Base-by-base conservation (phyloP, 1,140 invertebrate genomes). In the Tribolium madens region DNA sequence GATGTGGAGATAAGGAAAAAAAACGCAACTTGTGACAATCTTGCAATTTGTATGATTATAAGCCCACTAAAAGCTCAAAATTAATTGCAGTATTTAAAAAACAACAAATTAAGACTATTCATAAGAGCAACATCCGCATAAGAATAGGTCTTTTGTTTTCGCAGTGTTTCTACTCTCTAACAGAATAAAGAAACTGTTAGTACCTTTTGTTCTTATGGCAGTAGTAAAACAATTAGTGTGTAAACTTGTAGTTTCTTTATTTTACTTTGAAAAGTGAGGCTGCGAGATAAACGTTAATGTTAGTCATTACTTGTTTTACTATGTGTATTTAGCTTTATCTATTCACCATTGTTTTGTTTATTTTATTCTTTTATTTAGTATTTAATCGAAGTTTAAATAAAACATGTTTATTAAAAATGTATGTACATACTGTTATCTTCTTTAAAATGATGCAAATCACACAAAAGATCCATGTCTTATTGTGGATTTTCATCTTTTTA, bases 391-490 rank as follows among this genome's bases (percentile, higher is more conserved):
- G 17, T 57, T 57, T 57, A 57, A 18, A 57, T 57, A 17, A 14
- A 53, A 53, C 15, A 15, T 53, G n/a, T 53, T 53, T n/a, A 53
- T 21, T 53, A 57, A 57, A 57, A n/a, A n/a, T n/a, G n/a, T 57
- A 57, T 57, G 17, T 21, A 57, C 14, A 57, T 17, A 18, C 4
- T 18, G 3, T 57, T 57, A 57, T 57, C 52, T n/a, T 26, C 17
- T 57, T 21, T 57, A 3, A 26, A 26, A 57, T 57, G 17, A 57
- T 7, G 52, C 17, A 57, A 57, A 21, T 18, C 6, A 57, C 17
- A 57, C 52, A 57, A 57, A 18, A 10, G 17, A 57, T 12, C n/a
- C n/a, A n/a, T n/a, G n/a, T n/a, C 48, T 57, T 15, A 52, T 52
- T 17, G 14, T 17, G 18, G 6, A 13, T 50, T 36, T 42, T 21